Percentiles rank a stretch among this genome's conserved stretches.
These are phyloP conservation scores for Nasonia giraulti DNA, from an alignment of 1,140 invertebrate species.

Conservation along the genomic window DNA sequence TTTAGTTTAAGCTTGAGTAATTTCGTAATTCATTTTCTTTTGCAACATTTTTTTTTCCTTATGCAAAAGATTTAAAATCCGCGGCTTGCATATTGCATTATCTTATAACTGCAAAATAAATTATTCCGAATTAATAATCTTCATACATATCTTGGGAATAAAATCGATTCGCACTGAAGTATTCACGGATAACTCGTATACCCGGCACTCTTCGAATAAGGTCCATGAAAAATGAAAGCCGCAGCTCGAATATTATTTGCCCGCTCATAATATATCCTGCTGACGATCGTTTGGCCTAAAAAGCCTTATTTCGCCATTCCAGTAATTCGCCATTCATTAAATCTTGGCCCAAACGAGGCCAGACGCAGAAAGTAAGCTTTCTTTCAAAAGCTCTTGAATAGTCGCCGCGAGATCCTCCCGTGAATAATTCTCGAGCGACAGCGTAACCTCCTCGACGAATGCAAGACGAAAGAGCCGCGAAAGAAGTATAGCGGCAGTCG, in stretches of 20 bases:
- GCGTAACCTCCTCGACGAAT: not conserved
- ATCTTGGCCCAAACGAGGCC: not conserved
- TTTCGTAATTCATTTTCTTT: too few relatives aligned
- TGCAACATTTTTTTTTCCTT: not conserved
- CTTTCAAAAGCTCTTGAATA: not conserved
- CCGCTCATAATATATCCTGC: too few relatives aligned
- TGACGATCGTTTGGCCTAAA: not conserved
- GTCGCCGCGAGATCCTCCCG: not conserved
- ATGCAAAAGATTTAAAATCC: too few relatives aligned
- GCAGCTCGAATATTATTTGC: too few relatives aligned
- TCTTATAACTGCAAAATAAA: too few relatives aligned
- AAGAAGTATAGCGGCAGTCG: not conserved
- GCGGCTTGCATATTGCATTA: too few relatives aligned
- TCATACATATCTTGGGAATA: too few relatives aligned
- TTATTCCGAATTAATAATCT: too few relatives aligned
- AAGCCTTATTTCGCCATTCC: not conserved
- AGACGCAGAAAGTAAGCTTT: not conserved
- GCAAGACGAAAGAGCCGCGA: not conserved
- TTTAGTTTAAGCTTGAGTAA: not conserved
- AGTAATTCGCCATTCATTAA: constrained; percentile 13
- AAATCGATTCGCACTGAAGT: too few relatives aligned
- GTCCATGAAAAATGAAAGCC: too few relatives aligned
- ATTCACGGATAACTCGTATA: too few relatives aligned
- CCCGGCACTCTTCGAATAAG: too few relatives aligned
- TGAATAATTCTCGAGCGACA: constrained; percentile 27